These are phyloP conservation scores for Lithophane ornitopus DNA, from an alignment of 2,888 invertebrate species.

Conservation along the genomic window DNA sequence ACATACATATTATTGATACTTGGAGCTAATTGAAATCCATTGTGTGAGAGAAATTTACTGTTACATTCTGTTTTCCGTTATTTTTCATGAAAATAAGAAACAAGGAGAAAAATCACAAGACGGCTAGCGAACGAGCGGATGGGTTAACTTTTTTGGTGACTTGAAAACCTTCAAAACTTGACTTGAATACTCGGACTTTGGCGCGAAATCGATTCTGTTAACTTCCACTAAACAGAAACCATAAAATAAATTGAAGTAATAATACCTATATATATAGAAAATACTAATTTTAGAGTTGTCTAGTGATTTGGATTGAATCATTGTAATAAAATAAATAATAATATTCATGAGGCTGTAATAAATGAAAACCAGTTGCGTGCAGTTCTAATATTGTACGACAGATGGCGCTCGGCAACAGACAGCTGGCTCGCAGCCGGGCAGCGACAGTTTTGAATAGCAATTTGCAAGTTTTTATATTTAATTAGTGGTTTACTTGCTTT, in stretches of 20 bases:
- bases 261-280: no score
- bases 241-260: not conserved
- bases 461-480: not conserved
- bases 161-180: conserved; percentile 42
- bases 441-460: conserved; percentile 29
- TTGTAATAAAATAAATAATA: not conserved
- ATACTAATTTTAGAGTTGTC: no score
- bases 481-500: no score
- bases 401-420: conserved; percentile 12
- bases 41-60: conserved; percentile 76
- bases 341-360: not conserved
- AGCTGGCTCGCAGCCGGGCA: no score
- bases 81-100: conserved; percentile 84
- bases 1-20: conserved; percentile 56
- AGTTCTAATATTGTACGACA: not conserved
- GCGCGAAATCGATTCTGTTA: conserved; percentile 9
- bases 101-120: conserved; percentile 83
- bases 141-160: conserved; percentile 66
- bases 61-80: conserved; percentile 86
- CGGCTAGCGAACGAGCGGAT: conserved; percentile 76
- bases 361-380: not conserved
- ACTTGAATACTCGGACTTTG: conserved; percentile 53
- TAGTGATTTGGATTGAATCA: not conserved
- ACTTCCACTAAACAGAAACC: not conserved
- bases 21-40: conserved; percentile 64